These are phyloP conservation scores for Asteroscopus sphinx DNA, from an alignment of 2,888 invertebrate genomes.

Conservation along the genomic window DNA sequence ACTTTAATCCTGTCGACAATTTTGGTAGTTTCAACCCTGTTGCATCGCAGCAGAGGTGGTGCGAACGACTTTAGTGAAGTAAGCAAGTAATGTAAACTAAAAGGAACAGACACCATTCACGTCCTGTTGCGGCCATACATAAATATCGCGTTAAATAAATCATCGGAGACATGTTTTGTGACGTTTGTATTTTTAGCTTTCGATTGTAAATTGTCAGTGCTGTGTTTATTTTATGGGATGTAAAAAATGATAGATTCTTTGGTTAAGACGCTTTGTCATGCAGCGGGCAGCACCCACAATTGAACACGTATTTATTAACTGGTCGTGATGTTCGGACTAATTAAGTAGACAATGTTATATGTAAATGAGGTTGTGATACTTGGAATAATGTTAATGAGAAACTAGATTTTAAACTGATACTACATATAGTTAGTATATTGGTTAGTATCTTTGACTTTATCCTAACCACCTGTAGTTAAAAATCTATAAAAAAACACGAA, in stretches of 20 bases:
- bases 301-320: conserved; percentile 28
- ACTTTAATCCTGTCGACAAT: conserved; percentile 26
- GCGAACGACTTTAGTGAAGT: conserved; percentile 28
- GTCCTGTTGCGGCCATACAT: conserved; percentile 76
- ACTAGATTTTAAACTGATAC: conserved; percentile 12
- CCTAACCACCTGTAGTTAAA: too few relatives aligned
- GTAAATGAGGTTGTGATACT: conserved; percentile 13
- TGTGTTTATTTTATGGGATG: conserved; percentile 70
- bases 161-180: conserved; percentile 81
- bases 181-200: conserved; percentile 74
- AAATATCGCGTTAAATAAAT: conserved; percentile 86
- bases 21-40: conserved; percentile 59
- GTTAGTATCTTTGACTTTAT: conserved; percentile 1
- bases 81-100: conserved; percentile 74
- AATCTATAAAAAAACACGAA: too few relatives aligned
- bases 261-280: conserved; percentile 42
- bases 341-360: conserved; percentile 35
- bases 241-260: conserved; percentile 55
- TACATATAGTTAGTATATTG: too few relatives aligned
- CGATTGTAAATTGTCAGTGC: conserved; percentile 66
- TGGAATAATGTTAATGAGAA: conserved; percentile 10
- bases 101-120: conserved; percentile 76
- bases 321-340: conserved; percentile 34
- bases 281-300: conserved; percentile 29
- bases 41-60: conserved; percentile 25